These are phyloP conservation scores for Miichthys miiuy DNA, from an alignment of 2,797 vertebrate species.

Conservation along the genomic window DNA sequence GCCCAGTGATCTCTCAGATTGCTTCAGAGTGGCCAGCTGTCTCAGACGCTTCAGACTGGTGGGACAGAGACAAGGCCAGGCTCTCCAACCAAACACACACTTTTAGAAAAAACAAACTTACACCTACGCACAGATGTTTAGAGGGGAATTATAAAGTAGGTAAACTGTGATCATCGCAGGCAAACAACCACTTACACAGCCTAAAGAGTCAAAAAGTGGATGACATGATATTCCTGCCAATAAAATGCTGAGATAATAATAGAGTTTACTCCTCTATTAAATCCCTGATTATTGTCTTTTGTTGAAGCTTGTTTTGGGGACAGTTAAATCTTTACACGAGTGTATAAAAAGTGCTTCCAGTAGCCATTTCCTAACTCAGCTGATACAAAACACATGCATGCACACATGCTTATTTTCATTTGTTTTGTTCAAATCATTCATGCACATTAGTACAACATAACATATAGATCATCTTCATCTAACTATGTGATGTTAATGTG, in stretches of 20 bases:
- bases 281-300: neutral
- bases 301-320: conserved; percentile 1
- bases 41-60: conserved; percentile 44
- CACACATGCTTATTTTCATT: neutral
- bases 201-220: neutral
- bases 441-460: neutral
- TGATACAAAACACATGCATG: neutral
- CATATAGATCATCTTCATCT: neutral
- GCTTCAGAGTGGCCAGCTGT: conserved; percentile 68
- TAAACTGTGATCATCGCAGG: neutral
- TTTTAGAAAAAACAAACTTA: conserved; percentile 9
- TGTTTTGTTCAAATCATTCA: neutral
- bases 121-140: neutral
- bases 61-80: conserved; percentile 16
- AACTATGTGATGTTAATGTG: conserved; percentile 1
- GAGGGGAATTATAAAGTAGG: neutral
- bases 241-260: neutral
- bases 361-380: neutral
- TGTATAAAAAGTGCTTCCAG: neutral
- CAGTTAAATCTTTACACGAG: neutral
- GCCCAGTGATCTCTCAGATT: conserved; percentile 66
- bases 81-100: neutral
- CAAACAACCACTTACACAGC: neutral
- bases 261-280: neutral
- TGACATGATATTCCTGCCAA: neutral